Base-by-base conservation (phyloP, 2,797 vertebrate genomes). In the Chelon auratus region DNA sequence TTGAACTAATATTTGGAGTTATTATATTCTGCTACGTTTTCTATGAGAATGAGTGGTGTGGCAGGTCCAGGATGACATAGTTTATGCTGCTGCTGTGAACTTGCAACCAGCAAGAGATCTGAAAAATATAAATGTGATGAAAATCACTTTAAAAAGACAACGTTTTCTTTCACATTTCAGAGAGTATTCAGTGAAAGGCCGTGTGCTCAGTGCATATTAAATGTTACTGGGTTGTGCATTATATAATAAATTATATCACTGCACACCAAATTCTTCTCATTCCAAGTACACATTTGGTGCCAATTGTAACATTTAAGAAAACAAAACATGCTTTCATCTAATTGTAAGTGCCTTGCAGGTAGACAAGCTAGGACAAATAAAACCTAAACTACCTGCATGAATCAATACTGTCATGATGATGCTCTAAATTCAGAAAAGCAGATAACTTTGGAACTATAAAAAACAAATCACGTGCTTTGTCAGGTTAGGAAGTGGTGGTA, bases 11-110 rank as follows among this genome's bases (percentile, higher is more conserved):
- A 88, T 91, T 91, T 87, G 78, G 74, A 87, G 86, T 91, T 89
- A 92, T 91, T 90, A 88, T n/a, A 88, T 91, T 91, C 87, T 81
- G 90, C 91, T 89, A 89, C 86, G 89, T 92, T 91, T 91, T 83
- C 87, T 72, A 74, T 55, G 70, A 70, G 78, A 79, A 86, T 65
- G 80, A 87, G 75, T 78, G 37, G 81, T 22, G 68, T 83, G 82
- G 80, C 76, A 74, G 72, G 83, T 83, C 84, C 61, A 7, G 81
- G 78, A 87, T 52, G 81, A 79, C 81, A 79, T 83, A 69, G 72
- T 83, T 83, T 83, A 66, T 72, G 69, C 70, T 9, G 72, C 78
- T 81, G 83, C 68, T 68, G 80, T 63, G 67, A 78, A 90, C 64
- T 63, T 58, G 87, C 85, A 87, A 78, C 69, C 85, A 71, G 80